Evolutionary conservation across 2,113 vertebrate genomes (phyloP), one percentile per base, ranked within the genome.

Genomic region (Albula goreensis): DNA sequence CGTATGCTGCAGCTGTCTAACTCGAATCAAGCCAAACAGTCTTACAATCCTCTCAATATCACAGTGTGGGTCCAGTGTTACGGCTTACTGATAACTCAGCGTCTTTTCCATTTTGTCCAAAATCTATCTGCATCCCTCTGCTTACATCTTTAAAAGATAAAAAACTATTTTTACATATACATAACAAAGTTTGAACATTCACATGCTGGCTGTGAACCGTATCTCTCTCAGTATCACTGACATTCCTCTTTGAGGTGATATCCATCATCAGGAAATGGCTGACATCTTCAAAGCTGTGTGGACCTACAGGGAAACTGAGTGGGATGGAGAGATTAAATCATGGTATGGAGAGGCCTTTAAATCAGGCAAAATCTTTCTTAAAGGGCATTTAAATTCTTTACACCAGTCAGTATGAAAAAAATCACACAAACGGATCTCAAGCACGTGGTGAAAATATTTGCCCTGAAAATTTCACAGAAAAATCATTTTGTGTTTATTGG

Each of bases 231-330:
- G 13, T 10, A 48, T 80, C 56, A 13, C 78, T 66, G 53, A 31
- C 78, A 85, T 85, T 85, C 85, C 57, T 80, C 81, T 74, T 50
- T 11, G n/a, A 25, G 78, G 22, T 63, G 78, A 81, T 85, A 51
- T 51, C 22, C 78, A 66, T 85, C 78, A 78, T 52, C 48, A 81
- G 85, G 78, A 85, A 85, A 85, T 50, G 53, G n/a, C 56, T 63
- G 53, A 52, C 78, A 85, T 56, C 78, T 81, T 85, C 78, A 80
- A 53, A 60, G 84, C 57, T 80, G 41, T 60, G 78, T 10, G 84
- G 56, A 50, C 78, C 78, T 22, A 80, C 78, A 80, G 49, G 22
- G 85, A 57, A 78, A 80, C 74, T 56, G 78, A 51, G 78, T 52
- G 51, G 85, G 85, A 66, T 50, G 85, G 60, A 11, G 56, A 66